A percentile compares a stretch with the other conserved stretches of the same genome.
phyloP scores from a whole-genome alignment of 2,113 vertebrate species.

The Pimephales promelas region DNA sequence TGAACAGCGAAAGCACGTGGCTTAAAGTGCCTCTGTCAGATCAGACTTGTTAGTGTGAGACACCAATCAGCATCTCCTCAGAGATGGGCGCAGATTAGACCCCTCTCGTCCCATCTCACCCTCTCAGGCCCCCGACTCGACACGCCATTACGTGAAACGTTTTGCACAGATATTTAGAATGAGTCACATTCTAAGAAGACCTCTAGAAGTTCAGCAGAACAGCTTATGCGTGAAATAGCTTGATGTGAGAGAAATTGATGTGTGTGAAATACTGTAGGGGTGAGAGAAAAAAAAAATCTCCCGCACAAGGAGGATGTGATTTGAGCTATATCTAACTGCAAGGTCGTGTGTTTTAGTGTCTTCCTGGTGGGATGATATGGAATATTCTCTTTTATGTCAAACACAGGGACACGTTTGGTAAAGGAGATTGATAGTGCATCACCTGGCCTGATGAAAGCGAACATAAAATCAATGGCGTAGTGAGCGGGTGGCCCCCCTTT shows the following conservation, averaged over 20 bases:
- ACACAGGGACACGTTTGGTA: constrained; percentile 17
- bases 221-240: constrained; percentile 25
- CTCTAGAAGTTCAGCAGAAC: constrained; percentile 16
- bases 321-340: constrained; percentile 23
- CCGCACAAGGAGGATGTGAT: not conserved
- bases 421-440: constrained; percentile 37
- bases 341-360: constrained; percentile 18
- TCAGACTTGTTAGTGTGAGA: constrained; percentile 31
- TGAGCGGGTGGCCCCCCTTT: constrained; percentile 31
- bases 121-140: not conserved
- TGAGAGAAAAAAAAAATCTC: constrained; percentile 12
- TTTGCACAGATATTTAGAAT: constrained; percentile 17
- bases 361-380: constrained; percentile 12
- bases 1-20: constrained; percentile 33
- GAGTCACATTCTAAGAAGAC: constrained; percentile 30
- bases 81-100: constrained; percentile 19
- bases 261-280: constrained; percentile 26
- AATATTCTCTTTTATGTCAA: constrained; percentile 43
- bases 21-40: constrained; percentile 44
- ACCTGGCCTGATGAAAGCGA: constrained; percentile 44
- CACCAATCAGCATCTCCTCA: constrained; percentile 9
- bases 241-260: constrained; percentile 17
- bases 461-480: constrained; percentile 49
- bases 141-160: constrained; percentile 6
- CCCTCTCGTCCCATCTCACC: not conserved